Evolutionary conservation across 2,113 vertebrate species (phyloP).

Genomic region (Indicator indicator): DNA sequence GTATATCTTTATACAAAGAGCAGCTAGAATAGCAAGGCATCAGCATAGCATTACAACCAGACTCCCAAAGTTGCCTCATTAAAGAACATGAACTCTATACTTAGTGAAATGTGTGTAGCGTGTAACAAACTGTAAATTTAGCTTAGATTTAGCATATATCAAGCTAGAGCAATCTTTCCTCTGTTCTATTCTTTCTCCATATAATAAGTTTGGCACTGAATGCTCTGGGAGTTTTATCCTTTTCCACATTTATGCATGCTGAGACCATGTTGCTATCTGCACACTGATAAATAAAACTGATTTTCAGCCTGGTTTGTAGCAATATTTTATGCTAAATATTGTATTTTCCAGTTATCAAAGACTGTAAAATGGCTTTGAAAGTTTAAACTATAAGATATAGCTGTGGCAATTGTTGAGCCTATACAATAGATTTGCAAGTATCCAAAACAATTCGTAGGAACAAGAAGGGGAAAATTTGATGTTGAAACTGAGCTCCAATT

Average conservation of each 20-base stretch:
- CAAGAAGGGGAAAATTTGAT: background rate
- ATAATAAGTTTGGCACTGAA: background rate
- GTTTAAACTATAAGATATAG: background rate
- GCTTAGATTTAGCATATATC: background rate
- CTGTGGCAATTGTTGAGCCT: background rate
- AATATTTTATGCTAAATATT: background rate
- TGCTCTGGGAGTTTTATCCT: background rate
- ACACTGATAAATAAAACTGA: background rate
- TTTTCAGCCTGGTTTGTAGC: background rate
- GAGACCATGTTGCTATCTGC: background rate
- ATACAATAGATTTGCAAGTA: background rate
- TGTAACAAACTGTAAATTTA: background rate
- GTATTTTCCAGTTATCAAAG: background rate
- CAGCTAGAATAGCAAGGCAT: background rate
- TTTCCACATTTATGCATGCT: background rate
- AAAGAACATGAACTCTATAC: background rate
- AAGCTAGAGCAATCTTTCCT: background rate
- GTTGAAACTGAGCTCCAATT: slow-evolving; percentile 5
- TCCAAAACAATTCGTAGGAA: background rate
- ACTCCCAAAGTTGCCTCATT: background rate
- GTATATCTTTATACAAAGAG: background rate
- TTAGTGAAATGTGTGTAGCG: background rate
- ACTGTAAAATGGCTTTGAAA: background rate
- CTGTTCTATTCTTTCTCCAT: background rate
- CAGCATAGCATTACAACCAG: background rate